phyloP scores from a whole-genome alignment of 2,888 invertebrate genomes.

The Koerneria pararmatus region DNA sequence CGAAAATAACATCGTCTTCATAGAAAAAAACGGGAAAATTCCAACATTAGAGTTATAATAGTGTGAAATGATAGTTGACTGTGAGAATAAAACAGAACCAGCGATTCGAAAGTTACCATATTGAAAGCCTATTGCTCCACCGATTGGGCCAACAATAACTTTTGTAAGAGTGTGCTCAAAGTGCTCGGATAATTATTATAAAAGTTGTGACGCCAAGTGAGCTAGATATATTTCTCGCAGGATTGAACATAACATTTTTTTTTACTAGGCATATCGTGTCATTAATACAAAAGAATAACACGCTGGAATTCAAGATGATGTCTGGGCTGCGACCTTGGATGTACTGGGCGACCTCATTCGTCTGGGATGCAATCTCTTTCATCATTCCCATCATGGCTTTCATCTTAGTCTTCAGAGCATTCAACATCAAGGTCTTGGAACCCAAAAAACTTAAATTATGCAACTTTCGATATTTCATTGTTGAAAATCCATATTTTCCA shows the following conservation, averaged over 20 bases:
- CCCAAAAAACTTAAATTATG: too few relatives aligned
- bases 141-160: too few relatives aligned
- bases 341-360: constrained; percentile 47
- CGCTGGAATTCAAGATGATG: constrained; percentile 29
- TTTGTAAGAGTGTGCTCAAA: too few relatives aligned
- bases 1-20: too few relatives aligned
- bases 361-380: constrained; percentile 48
- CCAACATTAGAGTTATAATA: background rate
- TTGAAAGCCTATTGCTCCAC: too few relatives aligned
- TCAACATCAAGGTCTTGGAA: constrained; percentile 39
- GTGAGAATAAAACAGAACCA: too few relatives aligned
- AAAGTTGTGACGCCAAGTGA: too few relatives aligned
- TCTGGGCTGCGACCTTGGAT: constrained; percentile 46
- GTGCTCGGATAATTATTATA: too few relatives aligned
- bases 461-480: too few relatives aligned
- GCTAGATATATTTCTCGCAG: background rate
- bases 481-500: too few relatives aligned
- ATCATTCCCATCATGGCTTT: constrained; percentile 38
- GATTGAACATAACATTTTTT: background rate
- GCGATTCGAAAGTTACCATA: too few relatives aligned
- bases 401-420: constrained; percentile 39
- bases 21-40: background rate
- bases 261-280: background rate
- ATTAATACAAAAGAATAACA: constrained; percentile 4
- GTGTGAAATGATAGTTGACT: too few relatives aligned